Conservation (phyloP, 37 sponge, comb jelly and placozoan species). For the Halichondria panicea region DNA sequence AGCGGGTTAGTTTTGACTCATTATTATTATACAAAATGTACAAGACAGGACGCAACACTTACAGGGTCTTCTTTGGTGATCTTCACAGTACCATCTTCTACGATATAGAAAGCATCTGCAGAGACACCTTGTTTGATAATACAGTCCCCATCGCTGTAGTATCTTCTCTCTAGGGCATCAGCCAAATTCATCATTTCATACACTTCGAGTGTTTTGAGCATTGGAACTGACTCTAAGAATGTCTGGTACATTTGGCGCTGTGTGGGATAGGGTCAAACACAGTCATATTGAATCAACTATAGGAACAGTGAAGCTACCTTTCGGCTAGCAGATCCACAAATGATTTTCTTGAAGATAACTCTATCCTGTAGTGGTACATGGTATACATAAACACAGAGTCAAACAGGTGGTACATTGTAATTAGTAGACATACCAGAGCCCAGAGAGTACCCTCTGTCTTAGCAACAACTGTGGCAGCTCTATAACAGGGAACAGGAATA, state of each 20-base stretch:
- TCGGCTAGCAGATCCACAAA: slow-evolving; percentile 75
- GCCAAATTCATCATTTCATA: slow-evolving; percentile 38
- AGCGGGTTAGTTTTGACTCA: neutral
- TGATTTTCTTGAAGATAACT: slow-evolving; percentile 81
- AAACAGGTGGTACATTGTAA: neutral
- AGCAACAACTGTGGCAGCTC: slow-evolving; percentile 90
- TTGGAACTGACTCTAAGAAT: slow-evolving; percentile 85
- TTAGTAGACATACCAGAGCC: slow-evolving; percentile 70
- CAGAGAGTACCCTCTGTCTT: slow-evolving; percentile 74
- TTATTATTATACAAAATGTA: neutral
- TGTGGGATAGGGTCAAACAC: neutral
- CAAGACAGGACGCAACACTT: neutral
- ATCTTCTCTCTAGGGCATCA: slow-evolving; percentile 30
- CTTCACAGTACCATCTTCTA: slow-evolving; percentile 75
- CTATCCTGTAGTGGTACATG: slow-evolving; percentile 58
- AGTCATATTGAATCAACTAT: neutral
- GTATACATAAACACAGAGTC: neutral
- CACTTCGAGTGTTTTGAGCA: slow-evolving; percentile 87
- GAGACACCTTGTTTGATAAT: slow-evolving; percentile 58
- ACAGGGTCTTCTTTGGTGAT: slow-evolving; percentile 76
- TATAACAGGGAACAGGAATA: too few relatives aligned
- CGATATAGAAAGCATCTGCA: slow-evolving; percentile 84
- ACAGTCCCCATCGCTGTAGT: slow-evolving; percentile 17
- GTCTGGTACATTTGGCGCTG: slow-evolving; percentile 83
- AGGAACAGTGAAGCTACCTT: slow-evolving; percentile 81